phyloP scores from a whole-genome alignment of 2,888 invertebrate genomes.

The Lasius platythorax region DNA sequence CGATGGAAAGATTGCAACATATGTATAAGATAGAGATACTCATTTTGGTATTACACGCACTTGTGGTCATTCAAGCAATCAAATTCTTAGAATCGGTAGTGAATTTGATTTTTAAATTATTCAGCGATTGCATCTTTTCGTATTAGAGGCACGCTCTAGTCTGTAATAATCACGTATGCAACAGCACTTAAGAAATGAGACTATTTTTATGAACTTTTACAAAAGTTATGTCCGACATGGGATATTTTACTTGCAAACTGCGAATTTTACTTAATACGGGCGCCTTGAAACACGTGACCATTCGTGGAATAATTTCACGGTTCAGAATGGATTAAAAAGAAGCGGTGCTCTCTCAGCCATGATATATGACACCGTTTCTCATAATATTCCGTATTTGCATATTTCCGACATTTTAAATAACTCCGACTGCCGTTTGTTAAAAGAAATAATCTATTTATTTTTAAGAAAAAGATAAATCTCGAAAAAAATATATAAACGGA shows the following conservation, averaged over 20 bases:
- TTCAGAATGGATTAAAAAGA: slow-evolving; percentile 40
- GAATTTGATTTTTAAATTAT: slow-evolving; percentile 72
- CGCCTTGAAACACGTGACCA: slow-evolving; percentile 27
- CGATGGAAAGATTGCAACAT: slow-evolving; percentile 79
- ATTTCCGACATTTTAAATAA: slow-evolving; percentile 40
- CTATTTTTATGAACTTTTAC: slow-evolving; percentile 46
- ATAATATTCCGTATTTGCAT: slow-evolving; percentile 36
- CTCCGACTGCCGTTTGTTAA: neutral
- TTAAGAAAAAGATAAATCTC: neutral
- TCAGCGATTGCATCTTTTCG: slow-evolving; percentile 64
- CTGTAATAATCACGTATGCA: slow-evolving; percentile 35
- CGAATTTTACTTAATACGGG: slow-evolving; percentile 47
- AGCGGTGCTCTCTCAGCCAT: slow-evolving; percentile 24
- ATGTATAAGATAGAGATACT: slow-evolving; percentile 82
- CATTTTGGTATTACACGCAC: slow-evolving; percentile 77
- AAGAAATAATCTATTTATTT: slow-evolving; percentile 22
- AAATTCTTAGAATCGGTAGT: slow-evolving; percentile 75
- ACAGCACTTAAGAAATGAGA: slow-evolving; percentile 14
- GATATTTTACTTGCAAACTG: slow-evolving; percentile 47
- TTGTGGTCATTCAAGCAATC: slow-evolving; percentile 77
- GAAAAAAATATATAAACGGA: neutral
- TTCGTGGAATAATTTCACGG: slow-evolving; percentile 46
- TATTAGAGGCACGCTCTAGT: slow-evolving; percentile 33
- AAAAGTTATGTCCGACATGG: slow-evolving; percentile 19
- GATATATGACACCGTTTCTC: slow-evolving; percentile 36